Percentiles rank a stretch among this genome's conserved stretches.
Conservation (phyloP, 1,140 invertebrate species). For the Magallana gigas region DNA sequence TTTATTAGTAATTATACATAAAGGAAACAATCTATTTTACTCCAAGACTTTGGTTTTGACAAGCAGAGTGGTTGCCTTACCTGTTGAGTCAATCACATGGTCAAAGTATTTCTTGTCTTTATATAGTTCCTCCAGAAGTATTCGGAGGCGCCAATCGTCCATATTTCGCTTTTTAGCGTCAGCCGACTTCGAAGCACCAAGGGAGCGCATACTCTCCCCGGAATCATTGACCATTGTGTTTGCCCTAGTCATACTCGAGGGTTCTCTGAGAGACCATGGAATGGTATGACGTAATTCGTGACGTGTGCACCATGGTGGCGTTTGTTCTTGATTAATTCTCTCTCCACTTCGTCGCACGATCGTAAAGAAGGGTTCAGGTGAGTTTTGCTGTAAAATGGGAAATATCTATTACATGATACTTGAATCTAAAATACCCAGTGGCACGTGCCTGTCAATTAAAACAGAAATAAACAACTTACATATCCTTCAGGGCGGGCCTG, state of each 20-base stretch:
- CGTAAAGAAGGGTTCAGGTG: slow-evolving; percentile 50
- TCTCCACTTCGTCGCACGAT: slow-evolving; percentile 38
- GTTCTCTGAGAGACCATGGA: slow-evolving; percentile 52
- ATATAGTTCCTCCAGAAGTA: slow-evolving; percentile 63
- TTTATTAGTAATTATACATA: no score
- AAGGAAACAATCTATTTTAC: background rate
- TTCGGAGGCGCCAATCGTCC: slow-evolving; percentile 54
- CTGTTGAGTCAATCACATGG: slow-evolving; percentile 54
- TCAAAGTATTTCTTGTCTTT: slow-evolving; percentile 66
- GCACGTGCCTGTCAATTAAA: no score
- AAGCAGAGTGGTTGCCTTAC: slow-evolving; percentile 41
- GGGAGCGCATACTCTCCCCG: background rate
- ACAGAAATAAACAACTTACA: background rate
- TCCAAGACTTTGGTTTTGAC: background rate
- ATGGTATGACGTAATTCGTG: slow-evolving; percentile 54
- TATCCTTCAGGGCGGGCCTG: background rate
- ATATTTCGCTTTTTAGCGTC: slow-evolving; percentile 43
- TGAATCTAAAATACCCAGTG: no score
- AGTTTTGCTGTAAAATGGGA: slow-evolving; percentile 5
- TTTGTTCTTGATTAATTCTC: background rate
- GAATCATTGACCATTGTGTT: slow-evolving; percentile 30
- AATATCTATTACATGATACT: no score
- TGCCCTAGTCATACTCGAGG: slow-evolving; percentile 27
- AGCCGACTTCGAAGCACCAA: slow-evolving; percentile 51
- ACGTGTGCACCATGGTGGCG: slow-evolving; percentile 36